Base-by-base conservation (phyloP, 2,797 vertebrate species). In the Cygnus olor region DNA sequence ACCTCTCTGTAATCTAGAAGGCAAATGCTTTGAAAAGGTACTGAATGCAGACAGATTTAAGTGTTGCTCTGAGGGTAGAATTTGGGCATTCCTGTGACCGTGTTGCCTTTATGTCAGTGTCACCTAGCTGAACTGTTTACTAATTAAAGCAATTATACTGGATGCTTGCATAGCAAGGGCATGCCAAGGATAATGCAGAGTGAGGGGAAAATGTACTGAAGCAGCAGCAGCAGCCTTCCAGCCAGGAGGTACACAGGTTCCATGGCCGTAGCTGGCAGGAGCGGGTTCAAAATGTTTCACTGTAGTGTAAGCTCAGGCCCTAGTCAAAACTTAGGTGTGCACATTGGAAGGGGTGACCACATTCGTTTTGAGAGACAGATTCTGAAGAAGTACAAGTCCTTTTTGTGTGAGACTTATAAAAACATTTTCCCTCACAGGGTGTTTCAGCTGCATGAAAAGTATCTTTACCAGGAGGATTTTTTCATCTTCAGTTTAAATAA, bases 311-410 rank as follows among this genome's bases (percentile, higher is more conserved):
- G 40, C 32, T 81, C 34, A 53, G 14, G 56, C 36, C 7, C 14
- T 47, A 8, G 16, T 69, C n/a, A 30, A 8, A 84, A 3, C n/a
- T 28, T 64, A 65, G 9, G 28, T 56, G 21, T 44, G n/a, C 3
- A 4, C 3, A 0, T 25, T 58, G 11, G 22, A 54, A 44, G 3
- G 36, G 9, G 8, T 83, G 49, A 58, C 45, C 3, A 0, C 60
- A 6, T 45, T 61, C 1, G 13, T 54, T 70, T 54, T 71, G 77
- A 86, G 45, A n/a, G 32, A 40, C 2, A 5, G 18, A 34, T 34
- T 7, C n/a, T 53, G 32, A 71, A 65, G 58, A 80, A 42, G 5
- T 54, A 11, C 18, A 49, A 85, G 57, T 88, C 4, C 2, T 51
- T 66, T 77, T 60, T 72, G 30, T 66, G 30, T 84, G 25, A 36